Base-by-base conservation (phyloP, 2,113 vertebrate species). In the Rhinoderma darwinii region DNA sequence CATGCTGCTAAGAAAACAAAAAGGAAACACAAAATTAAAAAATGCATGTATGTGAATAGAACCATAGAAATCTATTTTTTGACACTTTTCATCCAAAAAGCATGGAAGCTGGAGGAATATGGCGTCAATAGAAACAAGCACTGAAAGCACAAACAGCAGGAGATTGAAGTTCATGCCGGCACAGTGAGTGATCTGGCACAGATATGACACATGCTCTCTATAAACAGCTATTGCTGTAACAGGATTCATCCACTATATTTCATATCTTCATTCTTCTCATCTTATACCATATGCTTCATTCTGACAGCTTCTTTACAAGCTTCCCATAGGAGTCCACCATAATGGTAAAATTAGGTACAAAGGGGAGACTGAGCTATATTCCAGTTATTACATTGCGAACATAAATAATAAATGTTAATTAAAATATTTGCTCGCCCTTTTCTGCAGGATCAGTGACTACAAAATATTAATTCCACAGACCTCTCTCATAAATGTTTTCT, bases 101-200 rank as follows among this genome's bases (percentile, higher is more conserved):
- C 75, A 51, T 20, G 47, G 75, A 32, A 51, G 47, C 44, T 51
- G n/a, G 44, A 77, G 30, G 27, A 77, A 51, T 75, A 75, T 75
- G 72, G 72, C 7, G 22, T 75, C 39, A 44, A 44, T 75, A 35
- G 68, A 72, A 72, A 75, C 39, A 75, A 27, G 72, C 72, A 25
- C 72, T 75, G 72, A 75, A 44, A 75, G 72, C 72, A 75, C 37
- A 44, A 75, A 75, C 72, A 75, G 72, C 72, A 75, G 72, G 72
- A 75, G 72, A 44, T 75, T 5, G 37, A 27, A 44, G 41, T 15
- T 75, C 39, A 43, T n/a, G 72, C 25, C 4, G 41, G 72, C 41
- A 75, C 27, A 17, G 27, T 30, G 75, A 77, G 75, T 50, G 75
- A 77, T 77, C 75, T 51, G 75, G 75, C 44, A 77, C 75, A 77